Evolutionary conservation across 2,797 vertebrate species (phyloP).

Genomic region (Jordanella pulchra): DNA sequence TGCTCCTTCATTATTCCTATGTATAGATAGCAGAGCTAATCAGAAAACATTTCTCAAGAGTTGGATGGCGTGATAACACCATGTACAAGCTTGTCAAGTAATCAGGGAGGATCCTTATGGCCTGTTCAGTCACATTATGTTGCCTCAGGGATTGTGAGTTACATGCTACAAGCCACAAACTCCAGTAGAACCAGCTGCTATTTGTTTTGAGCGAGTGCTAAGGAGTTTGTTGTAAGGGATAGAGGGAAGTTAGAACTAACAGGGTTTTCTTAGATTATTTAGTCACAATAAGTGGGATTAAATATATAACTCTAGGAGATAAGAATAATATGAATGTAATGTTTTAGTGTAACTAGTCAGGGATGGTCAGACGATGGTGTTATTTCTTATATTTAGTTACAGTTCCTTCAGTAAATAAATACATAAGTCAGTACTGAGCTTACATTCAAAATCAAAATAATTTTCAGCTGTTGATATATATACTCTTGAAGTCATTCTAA

Average conservation of each 20-base stretch:
- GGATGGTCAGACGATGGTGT: too few species aligned
- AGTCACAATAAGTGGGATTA: neutral
- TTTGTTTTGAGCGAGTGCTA: slow-evolving; percentile 5
- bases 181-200: slow-evolving; percentile 1
- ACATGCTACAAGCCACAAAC: slow-evolving; percentile 13
- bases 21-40: neutral
- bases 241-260: neutral
- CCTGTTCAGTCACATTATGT: neutral
- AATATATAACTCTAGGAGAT: too few species aligned
- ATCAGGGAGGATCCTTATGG: neutral
- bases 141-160: neutral
- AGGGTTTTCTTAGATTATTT: neutral
- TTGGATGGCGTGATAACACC: neutral
- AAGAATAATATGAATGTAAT: too few species aligned
- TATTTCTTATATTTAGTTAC: too few species aligned
- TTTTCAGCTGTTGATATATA: too few species aligned
- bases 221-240: neutral
- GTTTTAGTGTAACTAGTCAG: too few species aligned
- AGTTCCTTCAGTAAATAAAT: too few species aligned
- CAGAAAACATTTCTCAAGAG: neutral
- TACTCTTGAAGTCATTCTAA: too few species aligned
- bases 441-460: too few species aligned
- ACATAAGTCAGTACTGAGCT: too few species aligned
- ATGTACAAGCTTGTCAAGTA: neutral
- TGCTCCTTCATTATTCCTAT: too few species aligned